Conservation (phyloP, 2,797 vertebrate genomes). For the Cyclopterus lumpus region DNA sequence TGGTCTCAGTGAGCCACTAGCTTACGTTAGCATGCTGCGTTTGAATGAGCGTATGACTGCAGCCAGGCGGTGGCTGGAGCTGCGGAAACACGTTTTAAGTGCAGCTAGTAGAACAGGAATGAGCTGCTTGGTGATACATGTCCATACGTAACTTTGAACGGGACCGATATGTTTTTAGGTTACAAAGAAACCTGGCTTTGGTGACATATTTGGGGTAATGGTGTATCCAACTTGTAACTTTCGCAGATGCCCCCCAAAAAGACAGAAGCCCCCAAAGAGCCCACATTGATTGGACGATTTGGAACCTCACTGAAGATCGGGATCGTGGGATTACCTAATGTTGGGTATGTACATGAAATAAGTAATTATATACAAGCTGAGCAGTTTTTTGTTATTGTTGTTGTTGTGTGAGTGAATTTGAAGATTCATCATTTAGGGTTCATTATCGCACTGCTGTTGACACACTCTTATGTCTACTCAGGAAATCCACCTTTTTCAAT, state of each 20-base stretch:
- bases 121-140: background rate
- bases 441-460: background rate
- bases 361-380: background rate
- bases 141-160: background rate
- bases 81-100: conserved; percentile 50
- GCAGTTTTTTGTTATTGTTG: background rate
- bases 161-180: background rate
- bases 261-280: conserved; percentile 89
- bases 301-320: conserved; percentile 98
- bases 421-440: background rate
- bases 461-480: conserved; percentile 57
- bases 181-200: background rate
- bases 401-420: background rate
- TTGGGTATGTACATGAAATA: conserved; percentile 87
- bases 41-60: conserved; percentile 65
- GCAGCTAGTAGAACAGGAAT: conserved; percentile 3
- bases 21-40: conserved; percentile 72
- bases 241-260: conserved; percentile 98
- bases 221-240: conserved; percentile 31
- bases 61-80: conserved; percentile 1
- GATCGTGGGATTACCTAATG: conserved; percentile 97
- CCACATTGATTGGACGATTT: conserved; percentile 94
- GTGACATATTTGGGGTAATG: background rate
- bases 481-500: conserved; percentile 99
- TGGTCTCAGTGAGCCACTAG: conserved; percentile 41